phyloP scores from a whole-genome alignment of 1,140 invertebrate genomes.

The Pseudomyrmex pallidus region DNA sequence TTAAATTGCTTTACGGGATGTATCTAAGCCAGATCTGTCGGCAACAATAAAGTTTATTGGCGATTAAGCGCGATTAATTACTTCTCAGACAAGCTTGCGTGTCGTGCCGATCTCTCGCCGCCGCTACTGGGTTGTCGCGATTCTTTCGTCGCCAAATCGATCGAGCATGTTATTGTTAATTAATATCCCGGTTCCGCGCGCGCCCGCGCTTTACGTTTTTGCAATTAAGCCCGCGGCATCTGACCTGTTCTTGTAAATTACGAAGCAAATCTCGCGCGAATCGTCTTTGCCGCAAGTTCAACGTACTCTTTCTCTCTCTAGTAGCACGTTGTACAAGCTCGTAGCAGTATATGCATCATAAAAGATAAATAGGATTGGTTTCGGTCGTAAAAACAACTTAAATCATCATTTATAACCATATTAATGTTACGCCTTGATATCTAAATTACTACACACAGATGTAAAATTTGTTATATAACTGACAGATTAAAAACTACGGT shows the following conservation, averaged over 20 bases:
- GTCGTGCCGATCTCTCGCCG: constrained; percentile 69
- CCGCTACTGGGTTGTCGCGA: constrained; percentile 71
- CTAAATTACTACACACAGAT: too few species aligned
- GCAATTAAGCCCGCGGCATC: background rate
- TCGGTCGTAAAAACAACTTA: background rate
- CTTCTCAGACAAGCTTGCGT: constrained; percentile 70
- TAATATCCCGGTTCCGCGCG: constrained; percentile 67
- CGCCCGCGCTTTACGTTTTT: constrained; percentile 33
- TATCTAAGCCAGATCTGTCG: constrained; percentile 22
- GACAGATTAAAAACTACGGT: background rate
- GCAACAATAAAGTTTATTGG: constrained; percentile 76
- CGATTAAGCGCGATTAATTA: constrained; percentile 76
- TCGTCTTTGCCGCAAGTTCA: background rate
- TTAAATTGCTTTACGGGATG: constrained; percentile 40
- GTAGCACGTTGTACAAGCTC: background rate
- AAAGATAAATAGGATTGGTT: background rate
- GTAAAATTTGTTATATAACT: too few species aligned
- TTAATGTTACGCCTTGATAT: too few species aligned
- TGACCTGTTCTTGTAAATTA: constrained; percentile 12
- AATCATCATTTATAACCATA: too few species aligned
- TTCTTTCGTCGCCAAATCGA: constrained; percentile 72
- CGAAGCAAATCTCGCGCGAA: constrained; percentile 11
- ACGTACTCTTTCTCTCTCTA: background rate
- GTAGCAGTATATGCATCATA: background rate
- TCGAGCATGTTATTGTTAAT: constrained; percentile 78